phyloP scores from a whole-genome alignment of 2,113 vertebrate species.

The Pipra filicauda region DNA sequence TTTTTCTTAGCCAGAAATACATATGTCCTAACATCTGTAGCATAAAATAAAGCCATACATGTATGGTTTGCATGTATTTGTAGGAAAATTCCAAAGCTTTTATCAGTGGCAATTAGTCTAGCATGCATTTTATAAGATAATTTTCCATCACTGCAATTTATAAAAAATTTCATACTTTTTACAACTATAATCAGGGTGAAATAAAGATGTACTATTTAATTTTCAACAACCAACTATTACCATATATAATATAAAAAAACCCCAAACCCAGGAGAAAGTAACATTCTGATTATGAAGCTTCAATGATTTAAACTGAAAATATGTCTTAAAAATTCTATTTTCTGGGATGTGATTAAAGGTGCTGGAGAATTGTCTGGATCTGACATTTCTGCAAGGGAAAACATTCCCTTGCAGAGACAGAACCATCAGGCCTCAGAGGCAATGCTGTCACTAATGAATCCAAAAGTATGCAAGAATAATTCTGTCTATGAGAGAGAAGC shows the following conservation, averaged over 20 bases:
- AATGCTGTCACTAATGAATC: neutral
- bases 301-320: neutral
- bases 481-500: neutral
- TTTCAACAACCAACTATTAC: neutral
- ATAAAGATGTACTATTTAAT: neutral
- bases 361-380: neutral
- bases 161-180: neutral
- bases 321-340: neutral
- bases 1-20: neutral
- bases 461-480: neutral
- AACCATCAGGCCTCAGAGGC: neutral
- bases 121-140: neutral
- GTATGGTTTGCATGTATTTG: neutral
- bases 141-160: neutral
- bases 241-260: neutral
- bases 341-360: neutral
- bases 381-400: neutral
- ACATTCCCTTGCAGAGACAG: neutral
- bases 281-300: neutral
- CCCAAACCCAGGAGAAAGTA: neutral
- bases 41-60: neutral
- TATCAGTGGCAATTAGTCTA: neutral
- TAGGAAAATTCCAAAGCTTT: neutral
- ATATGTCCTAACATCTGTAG: neutral
- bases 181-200: neutral